A percentile compares a stretch with the other conserved stretches of the same genome.
phyloP scores from a whole-genome alignment of 2,888 invertebrate species.

The Cerastoderma edule region DNA sequence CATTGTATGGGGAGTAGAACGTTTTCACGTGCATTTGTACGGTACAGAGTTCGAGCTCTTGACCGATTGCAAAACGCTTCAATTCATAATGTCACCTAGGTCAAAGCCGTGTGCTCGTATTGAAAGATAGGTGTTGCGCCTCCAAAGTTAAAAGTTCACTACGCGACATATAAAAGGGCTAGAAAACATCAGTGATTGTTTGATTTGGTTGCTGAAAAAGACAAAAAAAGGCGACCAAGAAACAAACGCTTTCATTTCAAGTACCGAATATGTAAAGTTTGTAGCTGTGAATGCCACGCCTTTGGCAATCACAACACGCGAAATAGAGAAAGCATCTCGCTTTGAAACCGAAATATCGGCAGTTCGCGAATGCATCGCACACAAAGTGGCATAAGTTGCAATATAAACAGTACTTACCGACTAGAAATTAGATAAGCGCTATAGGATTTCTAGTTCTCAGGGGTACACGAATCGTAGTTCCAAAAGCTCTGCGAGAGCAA shows the following conservation, averaged over 20 bases:
- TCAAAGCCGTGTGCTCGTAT: constrained; percentile 68
- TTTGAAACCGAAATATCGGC: constrained; percentile 29
- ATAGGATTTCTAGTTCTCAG: constrained; percentile 21
- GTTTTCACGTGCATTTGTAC: constrained; percentile 43
- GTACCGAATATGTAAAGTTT: constrained; percentile 32
- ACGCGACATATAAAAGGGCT: constrained; percentile 39
- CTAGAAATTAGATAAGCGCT: constrained; percentile 30
- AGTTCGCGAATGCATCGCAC: constrained; percentile 11
- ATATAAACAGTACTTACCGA: constrained; percentile 17
- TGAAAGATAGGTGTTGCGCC: constrained; percentile 62
- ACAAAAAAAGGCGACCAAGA: background rate
- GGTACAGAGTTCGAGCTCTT: constrained; percentile 21
- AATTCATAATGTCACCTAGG: constrained; percentile 58
- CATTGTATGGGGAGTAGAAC: constrained; percentile 66
- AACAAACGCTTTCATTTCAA: too few relatives aligned
- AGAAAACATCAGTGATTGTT: constrained; percentile 46
- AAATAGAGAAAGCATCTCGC: constrained; percentile 43
- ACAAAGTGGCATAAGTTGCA: constrained; percentile 22
- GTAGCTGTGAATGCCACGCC: constrained; percentile 32
- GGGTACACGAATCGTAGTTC: constrained; percentile 28
- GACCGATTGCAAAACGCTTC: constrained; percentile 42
- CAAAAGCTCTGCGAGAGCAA: background rate
- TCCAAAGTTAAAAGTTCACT: constrained; percentile 55
- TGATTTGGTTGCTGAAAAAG: constrained; percentile 31
- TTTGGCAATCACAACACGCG: constrained; percentile 26